Conservation (phyloP, 2,888 invertebrate species). For the Amblyjoppa proteus region DNA sequence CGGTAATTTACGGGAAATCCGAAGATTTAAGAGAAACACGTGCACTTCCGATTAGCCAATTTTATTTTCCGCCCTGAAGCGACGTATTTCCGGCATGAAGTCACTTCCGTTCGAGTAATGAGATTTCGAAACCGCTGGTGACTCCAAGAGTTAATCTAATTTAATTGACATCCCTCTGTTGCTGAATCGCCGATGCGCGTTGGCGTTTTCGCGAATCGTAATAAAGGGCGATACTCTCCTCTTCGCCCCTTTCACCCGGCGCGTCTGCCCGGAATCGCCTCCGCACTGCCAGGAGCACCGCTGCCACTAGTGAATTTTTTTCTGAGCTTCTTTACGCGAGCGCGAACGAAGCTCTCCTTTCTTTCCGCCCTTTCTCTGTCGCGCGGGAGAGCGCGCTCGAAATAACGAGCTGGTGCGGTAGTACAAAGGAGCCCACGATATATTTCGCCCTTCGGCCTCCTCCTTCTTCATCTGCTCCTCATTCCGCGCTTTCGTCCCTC, state of each 20-base stretch:
- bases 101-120: not conserved
- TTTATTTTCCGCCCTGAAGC: too few relatives aligned
- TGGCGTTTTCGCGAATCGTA: slow-evolving; percentile 52
- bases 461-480: slow-evolving; percentile 30
- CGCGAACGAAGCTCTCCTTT: slow-evolving; percentile 47
- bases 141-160: too few relatives aligned
- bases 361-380: slow-evolving; percentile 62
- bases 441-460: slow-evolving; percentile 67
- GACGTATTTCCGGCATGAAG: too few relatives aligned
- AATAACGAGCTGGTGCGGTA: slow-evolving; percentile 69
- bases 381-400: slow-evolving; percentile 63
- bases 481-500: not conserved
- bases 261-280: slow-evolving; percentile 39
- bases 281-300: not conserved
- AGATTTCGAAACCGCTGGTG: too few relatives aligned
- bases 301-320: slow-evolving; percentile 53
- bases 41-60: not conserved
- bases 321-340: slow-evolving; percentile 47
- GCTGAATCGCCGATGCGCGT: slow-evolving; percentile 21
- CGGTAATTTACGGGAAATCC: too few relatives aligned
- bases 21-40: not conserved
- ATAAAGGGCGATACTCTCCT: slow-evolving; percentile 54
- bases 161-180: too few relatives aligned
- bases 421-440: slow-evolving; percentile 68
- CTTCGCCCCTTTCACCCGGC: slow-evolving; percentile 38